Percentiles rank a stretch among this genome's conserved stretches.
These are phyloP conservation scores for Falco peregrinus DNA, from an alignment of 2,797 vertebrate genomes.

Conservation along the genomic window DNA sequence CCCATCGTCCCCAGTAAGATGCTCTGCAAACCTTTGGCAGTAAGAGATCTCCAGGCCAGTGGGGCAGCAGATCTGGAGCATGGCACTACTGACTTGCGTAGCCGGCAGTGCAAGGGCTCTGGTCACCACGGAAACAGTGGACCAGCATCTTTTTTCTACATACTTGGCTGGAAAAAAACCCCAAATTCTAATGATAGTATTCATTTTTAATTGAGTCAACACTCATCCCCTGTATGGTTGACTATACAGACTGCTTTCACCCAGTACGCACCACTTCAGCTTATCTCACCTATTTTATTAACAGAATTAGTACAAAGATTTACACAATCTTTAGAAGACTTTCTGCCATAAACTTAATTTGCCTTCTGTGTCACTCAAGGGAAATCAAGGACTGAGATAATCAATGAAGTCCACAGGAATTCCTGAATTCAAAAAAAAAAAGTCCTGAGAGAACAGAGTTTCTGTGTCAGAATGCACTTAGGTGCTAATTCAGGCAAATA, in stretches of 20 bases:
- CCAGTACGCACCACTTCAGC: background rate
- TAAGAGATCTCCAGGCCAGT: background rate
- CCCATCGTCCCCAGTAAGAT: background rate
- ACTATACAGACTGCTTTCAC: background rate
- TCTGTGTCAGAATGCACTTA: constrained; percentile 49
- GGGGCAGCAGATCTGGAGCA: background rate
- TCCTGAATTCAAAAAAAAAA: constrained; percentile 11
- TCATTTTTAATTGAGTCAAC: background rate
- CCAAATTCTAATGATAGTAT: background rate
- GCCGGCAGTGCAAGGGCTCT: rapidly evolving
- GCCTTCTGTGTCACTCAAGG: constrained; percentile 67
- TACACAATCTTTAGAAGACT: constrained; percentile 1
- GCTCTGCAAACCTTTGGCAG: background rate
- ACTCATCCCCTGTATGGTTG: background rate
- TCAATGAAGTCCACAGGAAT: constrained; percentile 66
- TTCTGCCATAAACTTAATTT: constrained; percentile 60
- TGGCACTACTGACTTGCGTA: background rate
- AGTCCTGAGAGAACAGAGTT: constrained; percentile 44
- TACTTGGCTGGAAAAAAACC: background rate
- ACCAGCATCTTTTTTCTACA: background rate
- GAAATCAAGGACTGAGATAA: constrained; percentile 65
- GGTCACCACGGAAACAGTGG: background rate
- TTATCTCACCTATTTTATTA: background rate
- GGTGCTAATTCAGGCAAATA: constrained; percentile 61
- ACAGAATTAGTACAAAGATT: background rate